Base-by-base conservation (phyloP, 2,113 vertebrate species). In the Ictalurus punctatus region DNA sequence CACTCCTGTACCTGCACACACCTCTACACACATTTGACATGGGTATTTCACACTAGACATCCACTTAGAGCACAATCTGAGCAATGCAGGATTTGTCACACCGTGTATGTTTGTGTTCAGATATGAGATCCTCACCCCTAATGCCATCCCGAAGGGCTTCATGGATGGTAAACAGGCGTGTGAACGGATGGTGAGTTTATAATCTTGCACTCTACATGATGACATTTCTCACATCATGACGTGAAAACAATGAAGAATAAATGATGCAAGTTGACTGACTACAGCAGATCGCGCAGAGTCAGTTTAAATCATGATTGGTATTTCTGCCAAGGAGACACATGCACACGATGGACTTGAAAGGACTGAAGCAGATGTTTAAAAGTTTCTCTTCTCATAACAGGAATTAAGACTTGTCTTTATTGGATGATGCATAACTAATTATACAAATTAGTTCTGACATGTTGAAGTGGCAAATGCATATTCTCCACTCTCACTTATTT, bases 101-200 rank as follows among this genome's bases (percentile, higher is more conserved):
- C n/a, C 5, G 21, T 65, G 48, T 34, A 17, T 59, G 54, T 34
- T 16, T 25, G 34, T 63, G 54, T 82, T 92, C 91, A 99, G 98
- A 94, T 99, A 99, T 14, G 98, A 99, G 92, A 99, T 99, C 93
- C 97, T 99, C 44, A 99, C 98, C 81, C 98, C 98, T 59, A 99
- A 99, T 67, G 97, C 98, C 21, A 99, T 99, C 88, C 98, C 98
- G 23, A 99, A 99, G 80, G 98, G 97, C 6, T 99, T 99, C 93
- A 99, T 99, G 98, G 98, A 99, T 88, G 98, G 98, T 12, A 99
- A 99, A 85, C 98, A 99, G 90, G 98, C 98, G 85, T 99, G 98
- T 92, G 98, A 99, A 87, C 96, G 98, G 52, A 99, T 99, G 98
- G 98, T 99, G 93, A 93, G 74, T 56, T 58, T 73, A 73, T 48